These are phyloP conservation scores for Ichneumoninae sp. DNA, from an alignment of 2,888 invertebrate species.

Conservation along the genomic window DNA sequence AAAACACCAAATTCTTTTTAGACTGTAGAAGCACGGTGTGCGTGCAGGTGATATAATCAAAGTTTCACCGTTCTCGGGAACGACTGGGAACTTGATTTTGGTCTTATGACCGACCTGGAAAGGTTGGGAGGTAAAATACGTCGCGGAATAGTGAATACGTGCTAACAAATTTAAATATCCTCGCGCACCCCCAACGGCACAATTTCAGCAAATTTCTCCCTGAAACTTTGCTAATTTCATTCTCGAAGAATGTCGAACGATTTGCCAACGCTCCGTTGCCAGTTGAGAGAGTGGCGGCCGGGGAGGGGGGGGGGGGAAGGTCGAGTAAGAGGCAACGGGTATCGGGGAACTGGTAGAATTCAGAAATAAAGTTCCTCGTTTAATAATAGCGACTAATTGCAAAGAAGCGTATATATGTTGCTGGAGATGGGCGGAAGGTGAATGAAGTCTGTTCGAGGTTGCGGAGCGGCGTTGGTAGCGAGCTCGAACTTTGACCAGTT, in stretches of 20 bases:
- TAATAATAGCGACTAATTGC: slow-evolving; percentile 76
- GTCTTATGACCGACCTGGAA: slow-evolving; percentile 44
- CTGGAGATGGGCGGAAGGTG: background rate
- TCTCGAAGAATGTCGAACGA: slow-evolving; percentile 75
- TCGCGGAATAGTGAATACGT: slow-evolving; percentile 53
- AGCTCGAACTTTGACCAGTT: slow-evolving; percentile 35
- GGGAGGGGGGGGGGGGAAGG: background rate
- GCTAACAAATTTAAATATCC: slow-evolving; percentile 65
- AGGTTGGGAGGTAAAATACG: slow-evolving; percentile 52
- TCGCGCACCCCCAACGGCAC: slow-evolving; percentile 37
- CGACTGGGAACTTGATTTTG: background rate
- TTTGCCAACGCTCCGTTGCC: slow-evolving; percentile 64
- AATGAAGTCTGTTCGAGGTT: slow-evolving; percentile 13
- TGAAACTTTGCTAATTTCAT: slow-evolving; percentile 74
- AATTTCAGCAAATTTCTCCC: slow-evolving; percentile 68
- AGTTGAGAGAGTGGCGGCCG: background rate
- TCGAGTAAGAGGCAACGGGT: slow-evolving; percentile 9
- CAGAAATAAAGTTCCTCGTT: slow-evolving; percentile 73
- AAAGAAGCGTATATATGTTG: slow-evolving; percentile 35
- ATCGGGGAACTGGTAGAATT: slow-evolving; percentile 45
- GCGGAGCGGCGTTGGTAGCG: background rate
- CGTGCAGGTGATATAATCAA: slow-evolving; percentile 46
- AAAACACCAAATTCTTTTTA: background rate
- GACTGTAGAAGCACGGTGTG: slow-evolving; percentile 7
- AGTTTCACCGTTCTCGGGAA: slow-evolving; percentile 53